Percentiles rank a stretch among this genome's conserved stretches.
phyloP scores from a whole-genome alignment of 2,888 invertebrate species.

The Coelinius sp. region DNA sequence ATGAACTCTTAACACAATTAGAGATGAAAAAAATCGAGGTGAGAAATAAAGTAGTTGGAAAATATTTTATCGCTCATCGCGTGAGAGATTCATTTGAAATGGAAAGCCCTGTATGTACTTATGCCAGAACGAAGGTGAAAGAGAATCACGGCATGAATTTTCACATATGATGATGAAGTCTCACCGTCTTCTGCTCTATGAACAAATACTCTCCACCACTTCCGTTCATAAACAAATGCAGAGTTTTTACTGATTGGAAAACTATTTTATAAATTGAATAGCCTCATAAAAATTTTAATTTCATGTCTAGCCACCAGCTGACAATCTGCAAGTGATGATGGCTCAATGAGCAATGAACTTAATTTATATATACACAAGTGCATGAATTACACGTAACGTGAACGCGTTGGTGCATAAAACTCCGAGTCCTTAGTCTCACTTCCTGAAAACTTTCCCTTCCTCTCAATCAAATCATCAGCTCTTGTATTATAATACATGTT shows the following conservation, averaged over 20 bases:
- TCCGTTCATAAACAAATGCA: neutral
- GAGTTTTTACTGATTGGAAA: too few species aligned
- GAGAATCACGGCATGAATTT: slow-evolving; percentile 10
- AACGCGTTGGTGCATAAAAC: slow-evolving; percentile 10
- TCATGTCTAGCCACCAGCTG: slow-evolving; percentile 6
- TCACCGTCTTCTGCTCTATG: slow-evolving; percentile 6
- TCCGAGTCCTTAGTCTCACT: slow-evolving; percentile 14
- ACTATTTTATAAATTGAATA: neutral
- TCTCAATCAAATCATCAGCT: slow-evolving; percentile 1
- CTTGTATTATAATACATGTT: slow-evolving; percentile 18
- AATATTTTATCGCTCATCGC: neutral
- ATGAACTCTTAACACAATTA: neutral
- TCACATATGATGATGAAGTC: neutral
- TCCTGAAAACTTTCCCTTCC: slow-evolving; percentile 36
- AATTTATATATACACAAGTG: neutral
- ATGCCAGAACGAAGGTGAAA: neutral
- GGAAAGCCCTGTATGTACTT: slow-evolving; percentile 16
- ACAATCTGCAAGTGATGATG: neutral
- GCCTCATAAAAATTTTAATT: neutral
- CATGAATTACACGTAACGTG: slow-evolving; percentile 14
- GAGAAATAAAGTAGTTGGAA: neutral
- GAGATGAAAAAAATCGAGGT: neutral
- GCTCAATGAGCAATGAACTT: slow-evolving; percentile 22
- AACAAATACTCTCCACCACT: neutral
- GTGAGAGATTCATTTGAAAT: slow-evolving; percentile 15